These are phyloP conservation scores for Thereva unica DNA, from an alignment of 2,888 invertebrate genomes.

Conservation along the genomic window DNA sequence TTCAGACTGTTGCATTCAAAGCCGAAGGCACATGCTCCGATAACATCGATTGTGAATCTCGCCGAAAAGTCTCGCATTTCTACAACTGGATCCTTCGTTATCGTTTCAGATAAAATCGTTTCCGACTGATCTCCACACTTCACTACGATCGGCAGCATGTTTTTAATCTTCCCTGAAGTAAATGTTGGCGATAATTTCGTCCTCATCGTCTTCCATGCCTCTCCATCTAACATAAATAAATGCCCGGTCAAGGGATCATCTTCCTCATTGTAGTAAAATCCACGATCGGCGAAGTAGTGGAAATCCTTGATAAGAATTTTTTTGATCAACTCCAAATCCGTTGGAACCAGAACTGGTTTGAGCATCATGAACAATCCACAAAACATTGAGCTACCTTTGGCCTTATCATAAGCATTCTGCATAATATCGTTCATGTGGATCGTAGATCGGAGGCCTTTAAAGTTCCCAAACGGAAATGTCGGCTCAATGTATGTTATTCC, in stretches of 20 bases:
- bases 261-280: conserved; percentile 50
- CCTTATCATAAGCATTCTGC: conserved; percentile 46
- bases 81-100: conserved; percentile 43
- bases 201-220: conserved; percentile 56
- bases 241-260: conserved; percentile 54
- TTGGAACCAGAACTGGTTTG: conserved; percentile 42
- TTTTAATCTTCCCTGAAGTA: conserved; percentile 57
- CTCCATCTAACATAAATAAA: conserved; percentile 52
- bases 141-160: conserved; percentile 50
- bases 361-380: conserved; percentile 45
- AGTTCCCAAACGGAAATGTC: conserved; percentile 47
- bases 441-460: conserved; percentile 45
- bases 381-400: conserved; percentile 50
- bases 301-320: conserved; percentile 52
- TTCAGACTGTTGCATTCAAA: conserved; percentile 58
- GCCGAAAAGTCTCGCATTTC: conserved; percentile 58
- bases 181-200: conserved; percentile 56
- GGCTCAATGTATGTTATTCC: conserved; percentile 51
- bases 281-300: conserved; percentile 54
- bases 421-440: conserved; percentile 47
- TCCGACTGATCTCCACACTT: conserved; percentile 43
- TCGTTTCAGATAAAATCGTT: neutral
- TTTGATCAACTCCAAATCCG: conserved; percentile 47
- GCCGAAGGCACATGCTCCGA: conserved; percentile 60
- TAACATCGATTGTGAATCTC: conserved; percentile 60